phyloP scores from a whole-genome alignment of 2,888 invertebrate species.

The Rugalucina vietnamica region DNA sequence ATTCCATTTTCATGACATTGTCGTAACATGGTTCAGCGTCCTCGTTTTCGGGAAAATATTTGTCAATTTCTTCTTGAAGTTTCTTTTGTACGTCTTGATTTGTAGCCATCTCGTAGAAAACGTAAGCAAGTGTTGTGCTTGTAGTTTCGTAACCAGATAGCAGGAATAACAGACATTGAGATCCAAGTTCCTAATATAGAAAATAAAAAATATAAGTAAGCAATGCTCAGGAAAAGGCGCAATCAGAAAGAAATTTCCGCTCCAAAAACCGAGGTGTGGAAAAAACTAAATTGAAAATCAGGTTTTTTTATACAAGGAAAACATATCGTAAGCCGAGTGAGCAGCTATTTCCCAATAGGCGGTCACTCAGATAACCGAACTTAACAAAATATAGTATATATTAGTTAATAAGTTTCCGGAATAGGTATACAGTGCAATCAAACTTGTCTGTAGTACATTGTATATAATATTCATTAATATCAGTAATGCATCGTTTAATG shows the following conservation, averaged over 20 bases:
- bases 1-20: conserved; percentile 80
- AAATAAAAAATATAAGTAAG: no score
- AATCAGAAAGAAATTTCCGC: no score
- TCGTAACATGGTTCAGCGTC: conserved; percentile 79
- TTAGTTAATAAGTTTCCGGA: no score
- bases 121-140: conserved; percentile 84
- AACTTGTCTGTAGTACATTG: neutral
- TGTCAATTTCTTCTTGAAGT: conserved; percentile 84
- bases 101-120: conserved; percentile 84
- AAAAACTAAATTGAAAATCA: no score
- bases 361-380: no score
- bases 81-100: conserved; percentile 84
- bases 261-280: no score
- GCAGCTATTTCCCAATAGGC: no score
- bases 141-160: conserved; percentile 86
- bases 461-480: neutral
- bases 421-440: no score
- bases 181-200: conserved; percentile 78
- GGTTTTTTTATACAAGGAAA: no score
- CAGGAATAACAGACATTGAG: conserved; percentile 84
- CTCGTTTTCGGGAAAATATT: conserved; percentile 71
- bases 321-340: no score
- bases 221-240: no score
- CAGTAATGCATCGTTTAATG: neutral
- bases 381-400: neutral